Conservation (phyloP, 1,140 invertebrate species). For the Littorina saxatilis region DNA sequence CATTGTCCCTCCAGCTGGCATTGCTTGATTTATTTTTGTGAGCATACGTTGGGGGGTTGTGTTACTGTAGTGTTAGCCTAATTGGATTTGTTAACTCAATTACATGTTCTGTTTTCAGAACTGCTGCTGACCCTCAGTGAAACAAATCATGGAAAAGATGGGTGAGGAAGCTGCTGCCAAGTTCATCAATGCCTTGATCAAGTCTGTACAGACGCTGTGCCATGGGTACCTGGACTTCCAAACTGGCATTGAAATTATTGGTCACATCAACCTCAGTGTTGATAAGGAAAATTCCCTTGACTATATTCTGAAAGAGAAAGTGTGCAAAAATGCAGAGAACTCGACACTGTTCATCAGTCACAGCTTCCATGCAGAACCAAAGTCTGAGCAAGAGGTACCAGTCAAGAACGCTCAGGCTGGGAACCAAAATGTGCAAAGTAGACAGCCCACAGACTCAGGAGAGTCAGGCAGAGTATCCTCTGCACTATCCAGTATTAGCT, state of each 20-base stretch:
- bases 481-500: constrained; percentile 46
- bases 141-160: constrained; percentile 28
- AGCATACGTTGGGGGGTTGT: too few species aligned
- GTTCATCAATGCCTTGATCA: constrained; percentile 50
- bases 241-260: constrained; percentile 54
- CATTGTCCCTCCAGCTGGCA: too few species aligned
- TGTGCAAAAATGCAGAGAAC: constrained; percentile 52
- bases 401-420: constrained; percentile 24
- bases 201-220: constrained; percentile 51
- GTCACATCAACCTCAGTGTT: constrained; percentile 54
- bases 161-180: constrained; percentile 47
- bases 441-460: constrained; percentile 21
- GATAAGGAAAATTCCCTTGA: constrained; percentile 48
- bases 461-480: constrained; percentile 28
- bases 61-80: too few species aligned
- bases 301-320: constrained; percentile 54
- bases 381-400: constrained; percentile 27
- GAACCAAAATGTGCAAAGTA: constrained; percentile 16
- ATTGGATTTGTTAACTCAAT: too few species aligned
- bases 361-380: constrained; percentile 49
- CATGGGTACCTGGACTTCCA: constrained; percentile 56
- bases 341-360: constrained; percentile 53
- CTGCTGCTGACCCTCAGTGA: neutral
- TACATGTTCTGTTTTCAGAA: too few species aligned
- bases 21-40: too few species aligned